phyloP scores from a whole-genome alignment of 2,113 vertebrate species.

The Anolis carolinensis region DNA sequence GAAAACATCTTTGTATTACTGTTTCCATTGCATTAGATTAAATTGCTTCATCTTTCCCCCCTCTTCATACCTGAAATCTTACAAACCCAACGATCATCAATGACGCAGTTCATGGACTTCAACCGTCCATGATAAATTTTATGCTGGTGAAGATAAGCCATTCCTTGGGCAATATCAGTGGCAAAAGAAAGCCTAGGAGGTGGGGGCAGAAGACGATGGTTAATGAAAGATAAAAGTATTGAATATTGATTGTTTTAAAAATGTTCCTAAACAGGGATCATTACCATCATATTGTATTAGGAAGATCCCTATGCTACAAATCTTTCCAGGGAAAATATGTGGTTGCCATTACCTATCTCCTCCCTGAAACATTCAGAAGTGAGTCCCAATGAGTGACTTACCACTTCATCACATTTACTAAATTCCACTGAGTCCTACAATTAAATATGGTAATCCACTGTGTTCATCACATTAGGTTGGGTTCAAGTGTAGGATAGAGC shows the following conservation, averaged over 20 bases:
- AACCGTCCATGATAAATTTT: conserved; percentile 80
- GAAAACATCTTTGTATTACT: neutral
- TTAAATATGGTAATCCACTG: too few species aligned
- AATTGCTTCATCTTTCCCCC: neutral
- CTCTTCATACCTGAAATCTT: conserved; percentile 83
- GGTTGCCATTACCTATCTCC: neutral
- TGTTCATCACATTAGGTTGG: too few species aligned
- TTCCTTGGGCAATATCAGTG: conserved; percentile 81
- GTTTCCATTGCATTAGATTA: neutral
- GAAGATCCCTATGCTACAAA: neutral
- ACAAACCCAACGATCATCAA: conserved; percentile 87
- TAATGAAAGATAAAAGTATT: neutral
- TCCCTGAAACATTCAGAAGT: neutral
- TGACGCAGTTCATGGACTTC: conserved; percentile 84
- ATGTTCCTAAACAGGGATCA: neutral
- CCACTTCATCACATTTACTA: too few species aligned
- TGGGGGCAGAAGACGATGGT: neutral
- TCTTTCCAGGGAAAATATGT: neutral
- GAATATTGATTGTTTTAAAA: too few species aligned
- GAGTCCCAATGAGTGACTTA: neutral
- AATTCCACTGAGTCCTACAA: too few species aligned
- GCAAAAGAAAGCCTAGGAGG: conserved; percentile 85
- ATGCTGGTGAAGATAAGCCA: conserved; percentile 85
- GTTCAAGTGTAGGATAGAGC: too few species aligned
- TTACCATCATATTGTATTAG: neutral